Evolutionary conservation across 2,797 vertebrate species (phyloP), one percentile per base, ranked within the genome.

Genomic region (Megaceryle alcyon): DNA sequence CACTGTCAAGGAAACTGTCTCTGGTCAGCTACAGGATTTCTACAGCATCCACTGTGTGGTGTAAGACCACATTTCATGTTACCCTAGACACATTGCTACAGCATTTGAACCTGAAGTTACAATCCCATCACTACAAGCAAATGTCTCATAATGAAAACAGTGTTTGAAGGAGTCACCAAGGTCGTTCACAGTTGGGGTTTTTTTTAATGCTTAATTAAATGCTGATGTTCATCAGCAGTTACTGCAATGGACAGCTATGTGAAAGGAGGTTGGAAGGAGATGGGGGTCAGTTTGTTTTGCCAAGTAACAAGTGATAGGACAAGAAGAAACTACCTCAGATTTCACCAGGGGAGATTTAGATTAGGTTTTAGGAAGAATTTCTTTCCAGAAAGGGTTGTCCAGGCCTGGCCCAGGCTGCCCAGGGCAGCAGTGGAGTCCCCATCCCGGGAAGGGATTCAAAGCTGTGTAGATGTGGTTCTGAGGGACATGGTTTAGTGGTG

Each of bases 71-170:
- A 28, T 9, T 3, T 4, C 15, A 5, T 2, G 43, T 31, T 57
- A n/a, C 7, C 44, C 46, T 28, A 79, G 20, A 41, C 13, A 33
- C 7, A 9, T 2, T 39, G 20, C 31, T 56, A 25, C 70, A 73
- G 53, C 23, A 10, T 11, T 48, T 51, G 53, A 75, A 60, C 22
- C 20, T 57, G 35, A 41, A 61, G 72, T 56, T 22, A 37, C 59
- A 91, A 20, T 22, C 28, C 54, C 16, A 6, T 22, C 25, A 49
- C 28, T 21, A 20, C 14, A 65, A 66, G 25, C 20, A 87, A 70
- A 28, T 2, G 3, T 39, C 41, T 65, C 3, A 2, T 5, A 43
- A 57, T 2, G 2, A 28, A 66, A 66, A 14, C 7, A 14, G 2
- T 1, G 6, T 44, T 44, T 71, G 57, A 76, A 82, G 22, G 21